Conservation (phyloP, 2,113 vertebrate genomes). For the Cromileptes altivelis region DNA sequence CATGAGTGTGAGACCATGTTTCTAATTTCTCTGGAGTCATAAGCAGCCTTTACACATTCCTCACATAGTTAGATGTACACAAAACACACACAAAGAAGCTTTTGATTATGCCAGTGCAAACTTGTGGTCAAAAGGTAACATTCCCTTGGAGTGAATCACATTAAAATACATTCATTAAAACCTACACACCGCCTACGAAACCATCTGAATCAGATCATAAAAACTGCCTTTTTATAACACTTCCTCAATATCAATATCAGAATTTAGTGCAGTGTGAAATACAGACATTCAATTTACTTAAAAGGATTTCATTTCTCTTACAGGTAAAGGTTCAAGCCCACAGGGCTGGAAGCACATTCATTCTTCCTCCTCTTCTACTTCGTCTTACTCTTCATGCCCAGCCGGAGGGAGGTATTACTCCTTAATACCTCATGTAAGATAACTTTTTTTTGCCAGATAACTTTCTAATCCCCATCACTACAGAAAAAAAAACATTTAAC, state of each 20-base stretch:
- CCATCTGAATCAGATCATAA: neutral
- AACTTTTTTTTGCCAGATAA: neutral
- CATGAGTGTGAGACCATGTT: no score
- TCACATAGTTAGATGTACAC: no score
- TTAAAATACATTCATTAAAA: neutral
- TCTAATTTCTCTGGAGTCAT: no score
- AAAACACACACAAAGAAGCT: no score
- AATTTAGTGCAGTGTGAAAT: neutral
- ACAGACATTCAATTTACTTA: neutral
- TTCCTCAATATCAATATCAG: neutral
- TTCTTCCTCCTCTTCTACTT: neutral
- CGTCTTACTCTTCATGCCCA: neutral
- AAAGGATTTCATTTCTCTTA: slow-evolving; percentile 1
- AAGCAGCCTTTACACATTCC: no score
- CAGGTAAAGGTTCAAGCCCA: slow-evolving; percentile 1
- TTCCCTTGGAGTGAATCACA: neutral
- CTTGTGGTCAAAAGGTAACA: neutral
- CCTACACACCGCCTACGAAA: neutral
- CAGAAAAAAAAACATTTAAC: neutral
- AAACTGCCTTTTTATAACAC: neutral
- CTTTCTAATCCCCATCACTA: neutral
- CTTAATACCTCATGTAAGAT: neutral
- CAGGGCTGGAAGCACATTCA: neutral
- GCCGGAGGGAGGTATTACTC: neutral
- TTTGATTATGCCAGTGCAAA: no score